Evolutionary conservation across 2,113 vertebrate species (phyloP).

Genomic region (Calcarius ornatus): DNA sequence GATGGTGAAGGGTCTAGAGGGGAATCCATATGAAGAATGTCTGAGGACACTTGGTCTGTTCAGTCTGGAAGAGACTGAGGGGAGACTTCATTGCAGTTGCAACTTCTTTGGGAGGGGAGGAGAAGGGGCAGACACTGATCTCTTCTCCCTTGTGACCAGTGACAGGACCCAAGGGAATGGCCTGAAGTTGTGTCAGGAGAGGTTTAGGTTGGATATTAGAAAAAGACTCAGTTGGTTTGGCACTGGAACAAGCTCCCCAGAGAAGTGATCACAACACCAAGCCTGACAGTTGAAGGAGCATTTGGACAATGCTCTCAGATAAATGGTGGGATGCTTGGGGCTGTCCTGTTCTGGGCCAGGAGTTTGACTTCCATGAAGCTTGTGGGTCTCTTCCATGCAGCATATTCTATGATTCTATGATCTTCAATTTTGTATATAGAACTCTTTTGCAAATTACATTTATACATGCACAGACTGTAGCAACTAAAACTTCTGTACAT

Average conservation of each 20-base stretch:
- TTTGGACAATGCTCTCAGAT: not conserved
- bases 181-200: not conserved
- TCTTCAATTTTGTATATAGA: not conserved
- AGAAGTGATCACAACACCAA: not conserved
- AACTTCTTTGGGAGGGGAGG: not conserved
- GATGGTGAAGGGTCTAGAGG: not conserved
- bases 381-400: not conserved
- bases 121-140: not conserved
- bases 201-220: not conserved
- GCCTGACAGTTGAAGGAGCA: not conserved
- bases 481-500: not conserved
- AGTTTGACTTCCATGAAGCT: not conserved
- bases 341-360: not conserved
- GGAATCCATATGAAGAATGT: not conserved
- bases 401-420: not conserved
- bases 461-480: not conserved
- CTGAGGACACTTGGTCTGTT: not conserved
- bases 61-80: not conserved
- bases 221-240: not conserved
- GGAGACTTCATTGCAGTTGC: not conserved
- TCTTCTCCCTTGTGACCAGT: not conserved
- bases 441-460: not conserved
- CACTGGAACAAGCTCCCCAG: not conserved
- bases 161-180: not conserved
- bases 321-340: not conserved